phyloP scores from a whole-genome alignment of 2,797 vertebrate species.

The Enteromius anoplus region DNA sequence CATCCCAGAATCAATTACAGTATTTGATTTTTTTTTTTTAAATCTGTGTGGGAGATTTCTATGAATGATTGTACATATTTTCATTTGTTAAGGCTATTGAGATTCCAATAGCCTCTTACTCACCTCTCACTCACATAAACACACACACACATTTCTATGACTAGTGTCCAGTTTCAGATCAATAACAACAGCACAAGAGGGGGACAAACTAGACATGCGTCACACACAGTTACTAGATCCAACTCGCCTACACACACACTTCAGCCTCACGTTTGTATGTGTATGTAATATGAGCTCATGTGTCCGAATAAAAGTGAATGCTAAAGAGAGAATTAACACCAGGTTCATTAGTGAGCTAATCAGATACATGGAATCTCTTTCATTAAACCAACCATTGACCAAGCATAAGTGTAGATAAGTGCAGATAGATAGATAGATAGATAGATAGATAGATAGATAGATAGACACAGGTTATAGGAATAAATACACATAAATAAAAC shows the following conservation, averaged over 20 bases:
- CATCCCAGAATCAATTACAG: not conserved
- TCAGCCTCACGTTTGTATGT: conserved; percentile 3
- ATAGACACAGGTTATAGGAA: not conserved
- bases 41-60: not conserved
- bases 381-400: not conserved
- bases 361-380: not conserved
- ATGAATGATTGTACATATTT: conserved; percentile 12
- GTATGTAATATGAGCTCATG: conserved; percentile 11
- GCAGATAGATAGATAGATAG: not conserved
- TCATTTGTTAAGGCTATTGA: conserved; percentile 12
- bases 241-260: conserved; percentile 24
- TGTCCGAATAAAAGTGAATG: conserved; percentile 23
- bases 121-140: not conserved
- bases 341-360: conserved; percentile 23
- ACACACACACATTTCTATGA: conserved; percentile 25
- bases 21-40: not conserved
- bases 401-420: not conserved
- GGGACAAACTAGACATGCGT: conserved; percentile 47
- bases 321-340: conserved; percentile 30
- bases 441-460: not conserved
- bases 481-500: not conserved
- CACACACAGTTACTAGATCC: conserved; percentile 45
- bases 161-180: conserved; percentile 64
- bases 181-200: conserved; percentile 50
- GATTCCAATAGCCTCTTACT: conserved; percentile 13